Evolutionary conservation across 2,113 vertebrate genomes (phyloP).

Genomic region (Odocoileus virginianus): DNA sequence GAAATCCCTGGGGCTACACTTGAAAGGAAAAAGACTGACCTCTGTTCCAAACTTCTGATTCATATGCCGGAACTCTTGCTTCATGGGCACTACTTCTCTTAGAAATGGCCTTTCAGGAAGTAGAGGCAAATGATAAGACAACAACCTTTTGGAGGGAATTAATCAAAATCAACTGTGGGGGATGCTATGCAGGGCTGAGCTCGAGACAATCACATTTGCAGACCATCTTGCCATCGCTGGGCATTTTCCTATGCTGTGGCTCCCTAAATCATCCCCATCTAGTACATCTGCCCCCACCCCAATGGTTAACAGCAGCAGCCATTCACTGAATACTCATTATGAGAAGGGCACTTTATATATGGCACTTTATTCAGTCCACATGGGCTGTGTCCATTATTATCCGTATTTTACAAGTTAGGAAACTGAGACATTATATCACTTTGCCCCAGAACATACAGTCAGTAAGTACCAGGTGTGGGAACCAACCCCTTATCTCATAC

Average conservation of each 20-base stretch:
- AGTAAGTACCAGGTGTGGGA: neutral
- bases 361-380: neutral
- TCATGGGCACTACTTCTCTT: neutral
- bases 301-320: neutral
- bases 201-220: neutral
- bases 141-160: neutral
- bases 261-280: no score
- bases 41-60: neutral
- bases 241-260: fast-evolving
- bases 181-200: no score
- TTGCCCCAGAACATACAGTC: neutral
- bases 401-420: neutral
- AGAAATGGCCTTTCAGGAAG: neutral
- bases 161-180: neutral
- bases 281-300: neutral
- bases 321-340: neutral
- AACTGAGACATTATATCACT: neutral
- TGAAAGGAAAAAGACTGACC: neutral
- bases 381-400: neutral
- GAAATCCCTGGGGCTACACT: neutral
- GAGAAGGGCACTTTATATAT: neutral
- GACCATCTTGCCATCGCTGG: neutral
- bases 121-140: neutral
- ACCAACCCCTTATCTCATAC: neutral
- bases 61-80: neutral